Base-by-base conservation (phyloP, 2,888 invertebrate genomes). In the Suillia variegata region DNA sequence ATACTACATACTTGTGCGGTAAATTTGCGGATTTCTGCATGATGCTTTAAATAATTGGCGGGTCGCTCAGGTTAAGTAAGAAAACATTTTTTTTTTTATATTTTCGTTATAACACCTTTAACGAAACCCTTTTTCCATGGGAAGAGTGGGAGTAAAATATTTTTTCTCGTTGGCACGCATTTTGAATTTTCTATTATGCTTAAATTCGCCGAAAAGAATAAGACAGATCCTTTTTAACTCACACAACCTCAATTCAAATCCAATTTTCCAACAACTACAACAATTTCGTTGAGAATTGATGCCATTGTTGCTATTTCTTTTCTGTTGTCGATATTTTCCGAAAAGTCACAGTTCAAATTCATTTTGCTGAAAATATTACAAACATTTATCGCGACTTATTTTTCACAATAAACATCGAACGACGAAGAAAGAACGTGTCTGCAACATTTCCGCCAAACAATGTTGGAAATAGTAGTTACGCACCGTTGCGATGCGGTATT, bases 21-120 rank as follows among this genome's bases (percentile, higher is more conserved):
- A 70, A 74, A 75, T 74, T 75, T 74, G 76, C 70, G 73, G 74
- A 68, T 75, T 75, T 67, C 66, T 70, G 67, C 71, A 70, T 73
- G 71, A 74, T 71, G 73, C 69, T 13, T 38, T n/a, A 8, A 38
- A 38, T 38, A 38, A 13, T 38, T 38, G 6, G 38, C 38, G n/a
- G n/a, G n/a, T n/a, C n/a, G n/a, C n/a, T n/a, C 15, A n/a, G 38
- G n/a, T 38, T 8, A 6, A n/a, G 31, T 6, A 12, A 8, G 6
- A 8, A n/a, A n/a, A n/a, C n/a, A n/a, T n/a, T n/a, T n/a, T n/a
- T n/a, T n/a, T n/a, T n/a, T n/a, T n/a, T n/a, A n/a, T n/a, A n/a
- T n/a, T n/a, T n/a, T n/a, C n/a, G n/a, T n/a, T n/a, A n/a, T n/a
- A n/a, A n/a, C n/a, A n/a, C n/a, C n/a, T n/a, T n/a, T n/a, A n/a